Conservation (phyloP, 1,140 invertebrate genomes). For the Lordiphosa stackelbergi region DNA sequence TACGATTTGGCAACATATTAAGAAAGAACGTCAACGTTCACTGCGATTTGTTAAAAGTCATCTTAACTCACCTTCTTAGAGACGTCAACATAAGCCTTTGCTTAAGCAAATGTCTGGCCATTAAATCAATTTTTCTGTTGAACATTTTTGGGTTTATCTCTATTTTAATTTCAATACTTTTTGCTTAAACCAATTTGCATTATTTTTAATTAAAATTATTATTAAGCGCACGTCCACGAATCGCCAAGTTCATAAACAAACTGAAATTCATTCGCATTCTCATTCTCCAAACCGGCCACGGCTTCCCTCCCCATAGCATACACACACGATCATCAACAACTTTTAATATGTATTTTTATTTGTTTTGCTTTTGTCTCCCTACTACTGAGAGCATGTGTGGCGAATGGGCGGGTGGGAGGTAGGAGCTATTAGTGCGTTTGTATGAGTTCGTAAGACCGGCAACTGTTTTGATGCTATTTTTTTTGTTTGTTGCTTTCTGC, state of each 20-base stretch:
- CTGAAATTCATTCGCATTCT: constrained; percentile 16
- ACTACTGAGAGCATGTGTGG: constrained; percentile 30
- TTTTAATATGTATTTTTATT: constrained; percentile 24
- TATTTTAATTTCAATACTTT: constrained; percentile 11
- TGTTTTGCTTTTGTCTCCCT: constrained; percentile 12
- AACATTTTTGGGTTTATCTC: constrained; percentile 19
- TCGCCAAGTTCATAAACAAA: constrained; percentile 23
- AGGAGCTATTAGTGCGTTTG: background rate
- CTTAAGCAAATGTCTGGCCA: constrained; percentile 31
- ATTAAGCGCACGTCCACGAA: constrained; percentile 28
- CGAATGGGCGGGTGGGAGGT: too few relatives aligned
- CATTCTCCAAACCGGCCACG: background rate
- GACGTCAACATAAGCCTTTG: constrained; percentile 14
- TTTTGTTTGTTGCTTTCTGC: constrained; percentile 33
- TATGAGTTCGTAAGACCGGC: constrained; percentile 1
- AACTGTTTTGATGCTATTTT: constrained; percentile 1
- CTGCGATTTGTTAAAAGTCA: background rate
- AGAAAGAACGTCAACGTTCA: too few relatives aligned
- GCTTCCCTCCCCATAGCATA: too few relatives aligned
- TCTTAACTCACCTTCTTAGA: constrained; percentile 38
- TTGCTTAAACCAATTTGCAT: background rate
- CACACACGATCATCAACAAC: constrained; percentile 8
- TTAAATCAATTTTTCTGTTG: constrained; percentile 38
- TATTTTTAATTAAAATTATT: background rate
- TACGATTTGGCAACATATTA: too few relatives aligned